Evolutionary conservation across 2,888 invertebrate genomes (phyloP), one percentile per base, ranked within the genome.

Genomic region (Trissolcus japonicus): DNA sequence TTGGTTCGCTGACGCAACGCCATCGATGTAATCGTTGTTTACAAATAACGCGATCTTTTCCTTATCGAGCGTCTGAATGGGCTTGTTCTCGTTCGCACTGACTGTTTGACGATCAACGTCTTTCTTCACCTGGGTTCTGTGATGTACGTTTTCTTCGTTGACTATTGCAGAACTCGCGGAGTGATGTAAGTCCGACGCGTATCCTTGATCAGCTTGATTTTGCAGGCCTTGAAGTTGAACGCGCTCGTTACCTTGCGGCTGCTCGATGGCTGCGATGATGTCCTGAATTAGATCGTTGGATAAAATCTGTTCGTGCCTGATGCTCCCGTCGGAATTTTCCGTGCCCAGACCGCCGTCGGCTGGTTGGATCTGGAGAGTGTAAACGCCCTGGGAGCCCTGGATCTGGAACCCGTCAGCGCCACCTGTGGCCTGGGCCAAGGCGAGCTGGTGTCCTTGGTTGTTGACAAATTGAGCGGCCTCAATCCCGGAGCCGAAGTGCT

Each of bases 241-340:
- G 0, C 79, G 82, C 6, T 83, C 85, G 35, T 69, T 43, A 2
- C 79, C 79, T 4, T 82, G 83, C 0, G 94, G 94, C 79, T 95
- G 93, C 79, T 96, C 96, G 56, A 96, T 95, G 0, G 95, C 96
- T 76, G 94, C 93, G 1, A 96, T 87, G 67, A 96, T 95, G 61
- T 95, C 94, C 85, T 95, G 95, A 1, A 96, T 87, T 0, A 96
- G 90, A 1, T 94, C 95, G 84, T 95, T 94, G 0, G 95, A 95
- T 0, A 96, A 88, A 0, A 96, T 91, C 86, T 95, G 94, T 13
- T 94, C 94, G 82, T 96, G 95, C 11, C 90, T 89, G 60, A 94
- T 92, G 19, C 84, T 91, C 79, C 91, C 90, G 7, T 90, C 89
- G 4, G 89, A 89, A 17, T 88, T 87, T 76, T 91, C 90, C 0